A percentile compares a stretch with the other conserved stretches of the same genome.
phyloP scores from a whole-genome alignment of 2,888 invertebrate species.

The Drosophila borborema region DNA sequence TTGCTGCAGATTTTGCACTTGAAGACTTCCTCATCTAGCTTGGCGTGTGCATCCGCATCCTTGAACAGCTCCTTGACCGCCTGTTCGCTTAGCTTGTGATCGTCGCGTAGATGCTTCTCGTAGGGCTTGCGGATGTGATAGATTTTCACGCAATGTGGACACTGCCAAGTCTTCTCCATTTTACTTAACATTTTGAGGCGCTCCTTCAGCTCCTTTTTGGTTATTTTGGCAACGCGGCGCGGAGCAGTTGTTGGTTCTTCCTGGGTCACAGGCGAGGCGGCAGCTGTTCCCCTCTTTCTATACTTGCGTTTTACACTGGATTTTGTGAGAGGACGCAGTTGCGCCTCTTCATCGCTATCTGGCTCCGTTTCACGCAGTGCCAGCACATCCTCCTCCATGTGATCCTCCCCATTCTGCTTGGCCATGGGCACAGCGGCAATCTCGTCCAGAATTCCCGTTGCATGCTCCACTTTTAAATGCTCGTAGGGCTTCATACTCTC shows the following conservation, averaged over 20 bases:
- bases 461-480: slow-evolving; percentile 67
- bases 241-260: slow-evolving; percentile 36
- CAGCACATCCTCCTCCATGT: slow-evolving; percentile 73
- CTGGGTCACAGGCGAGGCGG: slow-evolving; percentile 30
- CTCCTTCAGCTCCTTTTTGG: slow-evolving; percentile 77
- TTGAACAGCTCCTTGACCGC: slow-evolving; percentile 78
- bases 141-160: slow-evolving; percentile 82
- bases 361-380: slow-evolving; percentile 58
- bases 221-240: slow-evolving; percentile 75
- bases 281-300: slow-evolving; percentile 54
- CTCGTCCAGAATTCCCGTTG: slow-evolving; percentile 72
- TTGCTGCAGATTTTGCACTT: slow-evolving; percentile 83
- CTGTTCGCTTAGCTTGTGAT: slow-evolving; percentile 75
- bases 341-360: slow-evolving; percentile 37
- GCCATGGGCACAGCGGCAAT: slow-evolving; percentile 76
- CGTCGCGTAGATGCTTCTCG: slow-evolving; percentile 82
- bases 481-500: slow-evolving; percentile 70
- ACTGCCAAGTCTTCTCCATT: slow-evolving; percentile 81
- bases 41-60: slow-evolving; percentile 71
- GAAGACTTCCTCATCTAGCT: slow-evolving; percentile 76
- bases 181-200: slow-evolving; percentile 80
- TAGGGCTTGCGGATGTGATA: slow-evolving; percentile 83
- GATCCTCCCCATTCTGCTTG: slow-evolving; percentile 58
- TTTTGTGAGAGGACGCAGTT: slow-evolving; percentile 35
- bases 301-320: slow-evolving; percentile 61